Evolutionary conservation across 2,888 invertebrate genomes (phyloP), one percentile per base, ranked within the genome.

Genomic region (Diarsia brunnea): DNA sequence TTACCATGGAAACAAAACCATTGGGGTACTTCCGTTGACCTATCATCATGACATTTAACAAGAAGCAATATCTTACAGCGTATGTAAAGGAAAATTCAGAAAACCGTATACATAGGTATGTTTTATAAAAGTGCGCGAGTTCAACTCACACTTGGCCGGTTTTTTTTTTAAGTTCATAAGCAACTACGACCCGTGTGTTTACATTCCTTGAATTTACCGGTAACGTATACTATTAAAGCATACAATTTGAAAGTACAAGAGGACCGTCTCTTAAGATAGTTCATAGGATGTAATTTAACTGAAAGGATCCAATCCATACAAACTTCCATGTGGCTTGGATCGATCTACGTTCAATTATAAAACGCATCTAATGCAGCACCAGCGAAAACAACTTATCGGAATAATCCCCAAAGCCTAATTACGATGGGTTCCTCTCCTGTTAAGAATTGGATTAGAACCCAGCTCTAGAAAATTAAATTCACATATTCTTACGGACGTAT

Each of bases 391-490:
- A 63, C 49, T 53, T 21, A 63, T 49, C 53, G 49, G 43, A 61
- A 49, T 43, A 55, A 75, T 75, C 75, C 43, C 75, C 31, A 64
- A 77, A 81, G 75, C 63, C 75, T 75, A 47, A 78, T 58, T 64
- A 81, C 75, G 14, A 45, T 55, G 43, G 74, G 7, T 63, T 77
- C 38, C 31, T 24, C 31, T 60, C 60, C 31, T 55, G 21, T 43
- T 51, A 60, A 60, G 49, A 72, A 79, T 51, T 74, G 27, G 43
- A 81, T 74, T 77, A 19, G 47, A 49, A 64, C 49, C 31, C 55
- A 58, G 55, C 31, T 47, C 61, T 68, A 64, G 24, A 53, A 68
- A 63, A 68, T 82, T 58, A 45, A 82, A 68, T 78, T 45, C 65
- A 75, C 58, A 81, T 81, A 67, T 51, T 67, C 75, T 64, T 55